Percentiles rank a stretch among this genome's conserved stretches.
phyloP scores from a whole-genome alignment of 2,113 vertebrate species.

The Emydocephalus ijimae region DNA sequence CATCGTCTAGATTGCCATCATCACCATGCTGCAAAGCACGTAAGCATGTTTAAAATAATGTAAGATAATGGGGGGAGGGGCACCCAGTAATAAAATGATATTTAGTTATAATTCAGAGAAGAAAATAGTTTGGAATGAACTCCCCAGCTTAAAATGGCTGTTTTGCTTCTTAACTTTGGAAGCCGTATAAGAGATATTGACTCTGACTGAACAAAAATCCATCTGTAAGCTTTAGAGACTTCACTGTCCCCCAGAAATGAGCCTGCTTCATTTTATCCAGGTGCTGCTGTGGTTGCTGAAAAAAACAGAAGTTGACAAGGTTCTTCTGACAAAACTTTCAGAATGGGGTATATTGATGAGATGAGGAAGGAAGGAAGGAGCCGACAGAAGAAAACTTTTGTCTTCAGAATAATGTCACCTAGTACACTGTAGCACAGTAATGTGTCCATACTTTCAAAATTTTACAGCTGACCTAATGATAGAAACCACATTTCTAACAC shows the following conservation, averaged over 20 bases:
- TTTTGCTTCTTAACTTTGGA: conserved; percentile 28
- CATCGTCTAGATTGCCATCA: background rate
- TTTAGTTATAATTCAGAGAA: conserved; percentile 5
- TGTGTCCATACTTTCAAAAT: conserved; percentile 13
- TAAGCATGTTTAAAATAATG: conserved; percentile 26
- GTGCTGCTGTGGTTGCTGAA: conserved; percentile 10
- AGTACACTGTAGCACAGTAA: conserved; percentile 11
- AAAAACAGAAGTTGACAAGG: conserved; percentile 42
- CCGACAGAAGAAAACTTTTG: background rate
- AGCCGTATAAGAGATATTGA: background rate
- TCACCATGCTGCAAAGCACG: background rate
- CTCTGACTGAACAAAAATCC: conserved; percentile 34
- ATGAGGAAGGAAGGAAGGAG: conserved; percentile 43
- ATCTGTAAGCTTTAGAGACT: conserved; percentile 34
- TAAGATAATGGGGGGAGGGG: conserved; percentile 1
- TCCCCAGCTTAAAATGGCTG: conserved; percentile 8
- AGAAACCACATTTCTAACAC: background rate
- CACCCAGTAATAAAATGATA: background rate
- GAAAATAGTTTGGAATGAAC: conserved; percentile 12
- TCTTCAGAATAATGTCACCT: conserved; percentile 40
- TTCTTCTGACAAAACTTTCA: conserved; percentile 34
- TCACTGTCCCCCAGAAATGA: conserved; percentile 42
- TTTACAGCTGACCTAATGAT: background rate
- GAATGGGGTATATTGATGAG: conserved; percentile 57
- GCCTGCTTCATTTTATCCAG: conserved; percentile 33